These are phyloP conservation scores for Eriosoma lanigerum DNA, from an alignment of 1,140 invertebrate species.

Conservation along the genomic window DNA sequence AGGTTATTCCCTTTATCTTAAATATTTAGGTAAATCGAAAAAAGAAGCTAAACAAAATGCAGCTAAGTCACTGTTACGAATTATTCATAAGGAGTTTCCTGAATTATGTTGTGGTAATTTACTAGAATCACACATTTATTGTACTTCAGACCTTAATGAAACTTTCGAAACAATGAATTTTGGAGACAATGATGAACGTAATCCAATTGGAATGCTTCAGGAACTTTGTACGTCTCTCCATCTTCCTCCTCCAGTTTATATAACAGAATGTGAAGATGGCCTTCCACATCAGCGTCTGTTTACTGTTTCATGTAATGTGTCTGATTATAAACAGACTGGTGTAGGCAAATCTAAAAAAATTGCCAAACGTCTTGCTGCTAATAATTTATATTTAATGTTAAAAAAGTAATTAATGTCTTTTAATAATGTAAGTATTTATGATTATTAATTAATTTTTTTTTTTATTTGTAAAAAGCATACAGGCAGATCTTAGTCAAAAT, in stretches of 20 bases:
- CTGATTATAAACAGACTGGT: slow-evolving; percentile 79
- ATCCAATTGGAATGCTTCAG: slow-evolving; percentile 93
- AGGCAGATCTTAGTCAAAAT: slow-evolving; percentile 1
- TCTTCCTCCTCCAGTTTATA: slow-evolving; percentile 91
- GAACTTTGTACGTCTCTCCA: slow-evolving; percentile 94
- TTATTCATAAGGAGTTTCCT: slow-evolving; percentile 32
- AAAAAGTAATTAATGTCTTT: slow-evolving; percentile 62
- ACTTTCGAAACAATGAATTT: slow-evolving; percentile 32
- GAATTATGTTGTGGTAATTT: neutral
- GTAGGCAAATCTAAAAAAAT: slow-evolving; percentile 76
- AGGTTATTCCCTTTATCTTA: too few species aligned
- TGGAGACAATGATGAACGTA: slow-evolving; percentile 60
- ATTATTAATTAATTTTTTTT: slow-evolving; percentile 5
- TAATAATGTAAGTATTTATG: too few species aligned
- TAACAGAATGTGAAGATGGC: slow-evolving; percentile 86
- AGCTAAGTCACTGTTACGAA: slow-evolving; percentile 76
- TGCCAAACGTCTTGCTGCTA: slow-evolving; percentile 89
- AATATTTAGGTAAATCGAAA: slow-evolving; percentile 81
- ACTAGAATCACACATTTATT: slow-evolving; percentile 14
- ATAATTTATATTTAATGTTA: slow-evolving; percentile 72
- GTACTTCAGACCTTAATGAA: slow-evolving; percentile 17
- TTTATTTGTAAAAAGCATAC: neutral
- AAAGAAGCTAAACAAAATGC: slow-evolving; percentile 96
- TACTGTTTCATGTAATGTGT: slow-evolving; percentile 85
- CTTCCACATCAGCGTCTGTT: slow-evolving; percentile 90